Percentiles rank a stretch among this genome's conserved stretches.
Conservation (phyloP, 2,113 vertebrate species). For the Spea multiplicata region DNA sequence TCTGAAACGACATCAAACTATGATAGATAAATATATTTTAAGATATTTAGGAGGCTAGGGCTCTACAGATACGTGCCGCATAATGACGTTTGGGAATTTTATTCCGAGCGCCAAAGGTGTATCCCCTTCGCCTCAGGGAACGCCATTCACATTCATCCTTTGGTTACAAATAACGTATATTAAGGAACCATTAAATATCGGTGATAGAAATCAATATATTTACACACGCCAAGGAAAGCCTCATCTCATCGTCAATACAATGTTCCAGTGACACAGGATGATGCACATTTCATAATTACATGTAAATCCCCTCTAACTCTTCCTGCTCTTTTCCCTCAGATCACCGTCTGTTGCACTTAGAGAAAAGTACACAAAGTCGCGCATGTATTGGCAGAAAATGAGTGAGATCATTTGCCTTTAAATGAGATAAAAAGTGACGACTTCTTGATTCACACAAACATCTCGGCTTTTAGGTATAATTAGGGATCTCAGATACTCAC, state of each 20-base stretch:
- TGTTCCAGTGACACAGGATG: constrained; percentile 14
- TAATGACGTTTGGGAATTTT: too few species aligned
- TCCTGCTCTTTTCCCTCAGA: constrained; percentile 12
- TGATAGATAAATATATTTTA: too few species aligned
- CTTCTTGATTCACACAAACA: too few species aligned
- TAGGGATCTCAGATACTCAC: too few species aligned
- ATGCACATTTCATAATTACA: constrained; percentile 13
- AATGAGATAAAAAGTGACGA: too few species aligned
- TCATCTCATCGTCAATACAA: constrained; percentile 13
- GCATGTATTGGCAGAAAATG: constrained; percentile 11
- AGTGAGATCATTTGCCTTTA: constrained; percentile 9
- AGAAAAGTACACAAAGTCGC: constrained; percentile 8
- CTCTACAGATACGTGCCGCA: too few species aligned
- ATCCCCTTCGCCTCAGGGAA: too few species aligned
- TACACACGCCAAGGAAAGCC: neutral
- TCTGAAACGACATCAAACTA: too few species aligned
- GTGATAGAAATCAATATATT: neutral
- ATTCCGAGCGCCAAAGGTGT: too few species aligned
- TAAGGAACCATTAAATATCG: neutral
- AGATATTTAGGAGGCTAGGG: too few species aligned
- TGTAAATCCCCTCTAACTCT: constrained; percentile 37
- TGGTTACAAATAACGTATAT: neutral
- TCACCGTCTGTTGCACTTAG: constrained; percentile 17
- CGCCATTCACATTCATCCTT: too few species aligned
- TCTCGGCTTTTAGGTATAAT: too few species aligned